A percentile compares a stretch with the other conserved stretches of the same genome.
These are phyloP conservation scores for Nyctibius grandis DNA, from an alignment of 2,797 vertebrate species.

Conservation along the genomic window DNA sequence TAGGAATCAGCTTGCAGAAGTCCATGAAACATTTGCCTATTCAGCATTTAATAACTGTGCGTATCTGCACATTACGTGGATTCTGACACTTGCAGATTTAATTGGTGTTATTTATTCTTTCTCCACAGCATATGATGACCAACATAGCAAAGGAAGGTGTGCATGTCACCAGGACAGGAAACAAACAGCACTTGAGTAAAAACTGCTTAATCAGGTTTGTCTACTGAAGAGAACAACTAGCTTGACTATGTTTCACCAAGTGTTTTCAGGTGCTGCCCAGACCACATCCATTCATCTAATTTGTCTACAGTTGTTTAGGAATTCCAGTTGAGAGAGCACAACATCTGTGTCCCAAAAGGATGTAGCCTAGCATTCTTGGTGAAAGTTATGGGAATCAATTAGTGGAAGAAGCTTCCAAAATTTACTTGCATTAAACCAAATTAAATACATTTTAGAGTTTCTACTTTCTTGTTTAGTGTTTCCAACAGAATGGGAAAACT, in stretches of 20 bases:
- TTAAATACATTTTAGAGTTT: neutral
- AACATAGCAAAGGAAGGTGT: neutral
- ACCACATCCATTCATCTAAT: neutral
- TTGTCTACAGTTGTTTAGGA: neutral
- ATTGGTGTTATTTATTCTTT: constrained; percentile 8
- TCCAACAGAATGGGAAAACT: neutral
- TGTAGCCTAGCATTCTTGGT: neutral
- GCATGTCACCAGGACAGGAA: neutral
- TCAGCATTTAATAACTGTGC: neutral
- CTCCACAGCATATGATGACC: neutral
- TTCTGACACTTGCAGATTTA: neutral
- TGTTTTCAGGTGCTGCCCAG: neutral
- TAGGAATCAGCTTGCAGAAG: neutral
- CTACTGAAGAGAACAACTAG: neutral
- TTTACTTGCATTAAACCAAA: neutral
- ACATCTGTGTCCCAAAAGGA: neutral
- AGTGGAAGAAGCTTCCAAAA: neutral
- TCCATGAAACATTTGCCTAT: neutral
- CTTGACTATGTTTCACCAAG: neutral
- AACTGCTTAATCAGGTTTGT: constrained; percentile 21
- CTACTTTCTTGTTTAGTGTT: neutral
- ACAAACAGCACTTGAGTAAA: neutral
- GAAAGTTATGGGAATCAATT: neutral
- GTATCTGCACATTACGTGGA: neutral
- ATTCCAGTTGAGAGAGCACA: neutral